Evolutionary conservation across 2,113 vertebrate species (phyloP).

Genomic region (Thymallus thymallus): DNA sequence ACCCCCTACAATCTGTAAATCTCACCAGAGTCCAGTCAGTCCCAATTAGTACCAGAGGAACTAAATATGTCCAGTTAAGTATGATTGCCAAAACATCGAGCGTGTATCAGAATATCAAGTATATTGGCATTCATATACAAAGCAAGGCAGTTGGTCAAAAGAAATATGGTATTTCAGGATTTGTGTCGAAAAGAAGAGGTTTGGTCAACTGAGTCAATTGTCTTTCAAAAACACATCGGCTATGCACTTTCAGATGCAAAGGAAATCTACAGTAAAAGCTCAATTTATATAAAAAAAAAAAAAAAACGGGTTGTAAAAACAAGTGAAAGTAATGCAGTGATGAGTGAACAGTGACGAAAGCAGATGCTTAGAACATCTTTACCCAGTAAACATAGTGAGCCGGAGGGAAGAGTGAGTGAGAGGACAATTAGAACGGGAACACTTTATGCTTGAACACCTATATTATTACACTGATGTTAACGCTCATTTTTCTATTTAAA

Average conservation of each 20-base stretch:
- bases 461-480: not conserved
- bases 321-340: not conserved
- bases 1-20: not conserved
- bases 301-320: not conserved
- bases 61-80: not conserved
- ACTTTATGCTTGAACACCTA: not conserved
- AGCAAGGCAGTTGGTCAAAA: constrained; percentile 2
- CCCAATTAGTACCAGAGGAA: not conserved
- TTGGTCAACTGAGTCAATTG: not conserved
- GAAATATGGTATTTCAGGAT: not conserved
- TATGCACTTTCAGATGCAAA: not conserved
- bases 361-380: not conserved
- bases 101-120: not conserved
- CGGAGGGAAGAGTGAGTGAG: not conserved
- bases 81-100: not conserved
- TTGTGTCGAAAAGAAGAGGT: too few species aligned
- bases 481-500: not conserved
- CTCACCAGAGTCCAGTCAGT: not conserved
- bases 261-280: not conserved
- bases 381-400: not conserved
- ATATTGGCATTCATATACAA: not conserved
- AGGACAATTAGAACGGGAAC: not conserved
- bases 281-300: too few species aligned
- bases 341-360: not conserved
- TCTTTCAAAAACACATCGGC: too few species aligned